Percentiles rank a stretch among this genome's conserved stretches.
Conservation (phyloP, 2,797 vertebrate genomes). For the Hipposideros larvatus region DNA sequence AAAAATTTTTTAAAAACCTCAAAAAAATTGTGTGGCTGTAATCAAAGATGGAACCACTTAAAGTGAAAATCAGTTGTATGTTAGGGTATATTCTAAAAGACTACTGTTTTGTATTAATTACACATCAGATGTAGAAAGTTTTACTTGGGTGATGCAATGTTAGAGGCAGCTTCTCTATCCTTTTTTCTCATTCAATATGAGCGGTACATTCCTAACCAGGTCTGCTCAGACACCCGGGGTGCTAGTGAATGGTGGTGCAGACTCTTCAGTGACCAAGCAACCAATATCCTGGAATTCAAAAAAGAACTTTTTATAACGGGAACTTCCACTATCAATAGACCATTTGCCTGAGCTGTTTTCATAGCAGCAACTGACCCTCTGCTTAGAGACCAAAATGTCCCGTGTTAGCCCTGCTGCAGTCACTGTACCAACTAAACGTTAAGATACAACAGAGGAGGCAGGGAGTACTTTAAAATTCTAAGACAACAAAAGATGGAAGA, state of each 20-base stretch:
- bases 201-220: slow-evolving; percentile 79
- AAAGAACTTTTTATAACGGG: slow-evolving; percentile 76
- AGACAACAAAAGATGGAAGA: slow-evolving; percentile 51
- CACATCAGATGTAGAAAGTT: slow-evolving; percentile 34
- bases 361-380: slow-evolving; percentile 53
- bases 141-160: slow-evolving; percentile 54
- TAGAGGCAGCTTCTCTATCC: slow-evolving; percentile 52
- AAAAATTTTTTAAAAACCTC: too few relatives aligned
- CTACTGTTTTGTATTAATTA: slow-evolving; percentile 26
- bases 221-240: slow-evolving; percentile 75
- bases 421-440: slow-evolving; percentile 47
- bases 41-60: slow-evolving; percentile 40
- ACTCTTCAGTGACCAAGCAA: slow-evolving; percentile 80
- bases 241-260: slow-evolving; percentile 71
- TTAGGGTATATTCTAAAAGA: slow-evolving; percentile 41
- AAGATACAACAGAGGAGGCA: background rate
- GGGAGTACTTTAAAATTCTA: slow-evolving; percentile 51
- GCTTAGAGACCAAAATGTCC: slow-evolving; percentile 62
- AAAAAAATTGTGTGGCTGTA: background rate
- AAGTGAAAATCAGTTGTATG: slow-evolving; percentile 37
- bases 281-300: slow-evolving; percentile 76
- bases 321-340: slow-evolving; percentile 70
- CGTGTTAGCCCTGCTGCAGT: slow-evolving; percentile 53
- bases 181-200: slow-evolving; percentile 73
- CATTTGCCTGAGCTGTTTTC: slow-evolving; percentile 75